Percentiles rank a stretch among this genome's conserved stretches.
phyloP scores from a whole-genome alignment of 2,113 vertebrate species.

The Amphiprion percula region DNA sequence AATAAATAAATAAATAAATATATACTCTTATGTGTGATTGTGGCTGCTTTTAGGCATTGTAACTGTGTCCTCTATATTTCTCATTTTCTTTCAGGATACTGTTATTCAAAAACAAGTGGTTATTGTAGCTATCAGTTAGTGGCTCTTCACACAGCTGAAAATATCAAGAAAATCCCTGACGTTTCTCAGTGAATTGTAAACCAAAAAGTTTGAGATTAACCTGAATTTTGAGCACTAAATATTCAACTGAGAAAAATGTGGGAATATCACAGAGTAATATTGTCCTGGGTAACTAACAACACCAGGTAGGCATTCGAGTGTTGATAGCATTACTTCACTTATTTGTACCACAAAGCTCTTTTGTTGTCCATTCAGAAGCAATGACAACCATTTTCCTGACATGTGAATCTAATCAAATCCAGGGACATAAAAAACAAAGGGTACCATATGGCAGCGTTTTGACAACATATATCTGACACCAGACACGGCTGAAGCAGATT shows the following conservation, averaged over 20 bases:
- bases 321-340: background rate
- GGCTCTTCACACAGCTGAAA: background rate
- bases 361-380: slow-evolving; percentile 27
- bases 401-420: slow-evolving; percentile 46
- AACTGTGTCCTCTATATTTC: background rate
- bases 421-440: slow-evolving; percentile 12
- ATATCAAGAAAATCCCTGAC: background rate
- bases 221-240: background rate
- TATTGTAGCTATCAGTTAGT: background rate
- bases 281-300: background rate
- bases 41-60: too few species aligned
- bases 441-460: slow-evolving; percentile 50
- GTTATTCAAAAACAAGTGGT: background rate
- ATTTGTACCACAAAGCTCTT: slow-evolving; percentile 16
- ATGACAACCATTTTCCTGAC: slow-evolving; percentile 18
- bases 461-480: slow-evolving; percentile 55
- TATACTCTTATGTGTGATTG: too few species aligned
- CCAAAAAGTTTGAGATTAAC: too few species aligned
- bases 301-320: background rate
- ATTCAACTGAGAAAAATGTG: background rate
- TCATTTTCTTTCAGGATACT: background rate
- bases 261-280: background rate
- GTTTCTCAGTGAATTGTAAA: background rate
- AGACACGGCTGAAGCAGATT: slow-evolving; percentile 56
- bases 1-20: too few species aligned